Base-by-base conservation (phyloP, 2,797 vertebrate species). In the Peromyscus eremicus region DNA sequence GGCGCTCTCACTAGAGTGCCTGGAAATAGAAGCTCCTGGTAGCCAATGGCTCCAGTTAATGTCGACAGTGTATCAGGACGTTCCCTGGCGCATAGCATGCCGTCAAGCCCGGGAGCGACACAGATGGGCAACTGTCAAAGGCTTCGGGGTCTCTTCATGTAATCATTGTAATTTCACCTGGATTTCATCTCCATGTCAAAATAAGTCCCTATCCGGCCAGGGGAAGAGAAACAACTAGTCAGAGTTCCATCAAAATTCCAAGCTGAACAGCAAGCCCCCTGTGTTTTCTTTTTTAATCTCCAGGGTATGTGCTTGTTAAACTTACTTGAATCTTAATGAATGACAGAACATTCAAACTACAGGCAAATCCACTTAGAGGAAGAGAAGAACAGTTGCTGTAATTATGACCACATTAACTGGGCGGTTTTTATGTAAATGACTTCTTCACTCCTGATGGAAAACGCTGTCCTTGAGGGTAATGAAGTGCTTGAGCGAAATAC, bases 161-260 rank as follows among this genome's bases (percentile, higher is more conserved):
- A 94, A 79, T 64, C 43, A 43, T 88, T 93, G 49, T 64, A 93
- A 93, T 89, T 86, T 96, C 62, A 82, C 88, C 85, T 91, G 90
- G 57, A 94, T 92, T 95, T 97, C 94, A 89, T 92, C 77, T 91
- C 64, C 32, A 3, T 68, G 70, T 91, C 91, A 96, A 92, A 92
- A 93, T 62, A 57, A 21, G 4, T 75, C 90, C 68, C 68, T 68
- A 75, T 70, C 29, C 46, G 94, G 40, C 25, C 79, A 46, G 4
- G 89, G 68, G 34, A 92, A 49, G 55, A 91, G 40, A 96, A n/a
- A 60, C 88, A 93, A 89, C 32, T 27, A 92, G 66, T 94, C 85
- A 96, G 93, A 89, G 13, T 49, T 90, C 73, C 55, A 87, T 43
- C 88, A 81, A 89, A 84, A 84, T 81, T 92, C 70, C 71, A 70